Base-by-base conservation (phyloP, 1,140 invertebrate genomes). In the Meloidogyne chitwoodi region DNA sequence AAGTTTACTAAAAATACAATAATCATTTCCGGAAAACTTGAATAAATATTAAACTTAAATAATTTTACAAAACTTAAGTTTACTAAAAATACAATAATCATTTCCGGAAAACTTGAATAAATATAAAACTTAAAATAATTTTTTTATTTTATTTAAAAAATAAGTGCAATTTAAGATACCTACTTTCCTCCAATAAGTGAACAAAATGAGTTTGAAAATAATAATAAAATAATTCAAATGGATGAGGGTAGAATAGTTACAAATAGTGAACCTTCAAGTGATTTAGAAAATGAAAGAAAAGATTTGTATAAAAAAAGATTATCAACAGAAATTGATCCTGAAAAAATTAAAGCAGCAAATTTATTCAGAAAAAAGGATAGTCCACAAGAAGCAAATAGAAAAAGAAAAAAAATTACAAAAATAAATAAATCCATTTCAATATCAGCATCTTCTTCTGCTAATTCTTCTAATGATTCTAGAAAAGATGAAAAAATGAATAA, bases 311-410 rank as follows among this genome's bases (percentile, higher is more conserved):
- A 56, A 8, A 56, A 56, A n/a, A 19, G 48, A 8, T n/a, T 56
- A 56, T 56, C 48, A 56, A 56, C 12, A n/a, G n/a, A 22, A 48
- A 48, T 19, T 2, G 16, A 5, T 56, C n/a, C 48, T 22, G 48
- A 56, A 4, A 56, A n/a, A n/a, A 8, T n/a, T n/a, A 56, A 56
- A 56, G 48, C 48, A 56, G 48, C 48, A 56, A 56, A 56, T 41
- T 41, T 67, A n/a, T 67, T 67, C n/a, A n/a, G 65, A n/a, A 67
- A 67, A 24, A 67, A 67, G n/a, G 65, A 67, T 1, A 67, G 65
- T 24, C 65, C 65, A 22, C 65, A 31, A 6, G 65, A 56, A n/a
- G 65, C 65, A 6, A 67, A 67, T 22, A 22, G 38, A 41, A 31
- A 67, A 26, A 41, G 65, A 8, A 14, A 65, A 26, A 41, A n/a